Evolutionary conservation across 2,888 invertebrate genomes (phyloP).

Genomic region (Eupithecia pulchellata): DNA sequence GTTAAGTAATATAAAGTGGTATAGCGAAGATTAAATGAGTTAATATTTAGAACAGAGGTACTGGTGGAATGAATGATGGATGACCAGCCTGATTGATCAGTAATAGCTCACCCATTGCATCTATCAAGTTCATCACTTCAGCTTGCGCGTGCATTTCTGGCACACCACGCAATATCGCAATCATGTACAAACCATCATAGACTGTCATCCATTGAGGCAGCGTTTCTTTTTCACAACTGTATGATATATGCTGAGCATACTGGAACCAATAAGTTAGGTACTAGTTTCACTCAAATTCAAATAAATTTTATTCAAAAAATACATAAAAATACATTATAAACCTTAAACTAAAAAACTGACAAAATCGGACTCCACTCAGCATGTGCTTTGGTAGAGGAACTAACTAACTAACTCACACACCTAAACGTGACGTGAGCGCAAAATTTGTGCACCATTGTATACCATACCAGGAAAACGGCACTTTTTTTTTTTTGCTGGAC

Average conservation of each 20-base stretch:
- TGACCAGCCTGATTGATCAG: not conserved
- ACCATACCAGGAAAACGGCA: too few relatives aligned
- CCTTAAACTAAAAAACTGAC: too few relatives aligned
- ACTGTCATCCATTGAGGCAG: constrained; percentile 73
- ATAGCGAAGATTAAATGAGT: too few relatives aligned
- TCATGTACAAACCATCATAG: constrained; percentile 59
- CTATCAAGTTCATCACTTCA: constrained; percentile 60
- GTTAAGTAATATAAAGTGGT: too few relatives aligned
- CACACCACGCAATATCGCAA: constrained; percentile 69
- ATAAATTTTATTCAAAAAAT: too few relatives aligned
- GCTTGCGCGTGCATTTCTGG: constrained; percentile 50
- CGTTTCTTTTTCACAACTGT: constrained; percentile 55
- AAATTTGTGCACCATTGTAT: too few relatives aligned
- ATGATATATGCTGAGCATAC: constrained; percentile 64
- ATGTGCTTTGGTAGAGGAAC: too few relatives aligned
- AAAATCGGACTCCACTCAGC: too few relatives aligned
- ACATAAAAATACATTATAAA: too few relatives aligned
- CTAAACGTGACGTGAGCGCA: too few relatives aligned
- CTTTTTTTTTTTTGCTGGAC: too few relatives aligned
- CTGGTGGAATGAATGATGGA: not conserved
- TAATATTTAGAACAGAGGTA: not conserved
- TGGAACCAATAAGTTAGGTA: constrained; percentile 39
- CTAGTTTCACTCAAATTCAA: not conserved
- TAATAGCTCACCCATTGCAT: constrained; percentile 62
- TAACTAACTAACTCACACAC: too few relatives aligned